A percentile compares a stretch with the other conserved stretches of the same genome.
phyloP scores from a whole-genome alignment of 1,140 invertebrate genomes.

The Dinoponera quadriceps region DNA sequence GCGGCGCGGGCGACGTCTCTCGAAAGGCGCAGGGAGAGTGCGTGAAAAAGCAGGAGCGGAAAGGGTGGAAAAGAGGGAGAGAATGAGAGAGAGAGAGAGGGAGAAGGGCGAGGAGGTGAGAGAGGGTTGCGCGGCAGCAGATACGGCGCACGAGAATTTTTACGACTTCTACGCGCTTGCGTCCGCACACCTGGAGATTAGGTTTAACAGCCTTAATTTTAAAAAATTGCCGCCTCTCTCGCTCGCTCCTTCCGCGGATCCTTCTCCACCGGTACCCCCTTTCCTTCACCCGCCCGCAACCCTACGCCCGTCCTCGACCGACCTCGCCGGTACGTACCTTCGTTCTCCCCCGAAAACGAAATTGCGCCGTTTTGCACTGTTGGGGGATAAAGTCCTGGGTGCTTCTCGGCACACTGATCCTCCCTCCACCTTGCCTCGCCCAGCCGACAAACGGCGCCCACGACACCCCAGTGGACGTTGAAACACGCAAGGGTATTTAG shows the following conservation, averaged over 20 bases:
- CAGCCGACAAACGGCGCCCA: conserved; percentile 26
- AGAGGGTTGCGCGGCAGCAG: conserved; percentile 19
- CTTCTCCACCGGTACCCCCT: conserved; percentile 4
- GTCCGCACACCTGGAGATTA: conserved; percentile 78
- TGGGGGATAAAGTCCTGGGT: conserved; percentile 69
- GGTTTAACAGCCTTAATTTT: conserved; percentile 83
- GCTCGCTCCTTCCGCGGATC: conserved; percentile 55
- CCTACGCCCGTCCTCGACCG: conserved; percentile 28
- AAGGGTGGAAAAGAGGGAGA: conserved; percentile 35
- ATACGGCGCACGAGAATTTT: conserved; percentile 68
- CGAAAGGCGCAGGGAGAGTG: conserved; percentile 53
- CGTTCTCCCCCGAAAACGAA: conserved; percentile 61
- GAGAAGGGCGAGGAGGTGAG: conserved; percentile 22
- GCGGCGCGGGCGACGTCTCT: conserved; percentile 62
- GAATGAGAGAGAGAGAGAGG: conserved; percentile 23
- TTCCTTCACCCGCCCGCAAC: neutral
- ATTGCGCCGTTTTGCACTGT: conserved; percentile 74
- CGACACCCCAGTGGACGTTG: conserved; percentile 37
- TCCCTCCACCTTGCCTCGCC: neutral
- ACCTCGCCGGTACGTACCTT: conserved; percentile 22
- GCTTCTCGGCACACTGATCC: conserved; percentile 38
- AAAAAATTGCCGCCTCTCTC: conserved; percentile 79
- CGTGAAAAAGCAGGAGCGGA: conserved; percentile 21
- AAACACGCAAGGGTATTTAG: conserved; percentile 51
- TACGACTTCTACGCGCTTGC: conserved; percentile 73